These are phyloP conservation scores for Apus apus DNA, from an alignment of 2,113 vertebrate species.

Conservation along the genomic window DNA sequence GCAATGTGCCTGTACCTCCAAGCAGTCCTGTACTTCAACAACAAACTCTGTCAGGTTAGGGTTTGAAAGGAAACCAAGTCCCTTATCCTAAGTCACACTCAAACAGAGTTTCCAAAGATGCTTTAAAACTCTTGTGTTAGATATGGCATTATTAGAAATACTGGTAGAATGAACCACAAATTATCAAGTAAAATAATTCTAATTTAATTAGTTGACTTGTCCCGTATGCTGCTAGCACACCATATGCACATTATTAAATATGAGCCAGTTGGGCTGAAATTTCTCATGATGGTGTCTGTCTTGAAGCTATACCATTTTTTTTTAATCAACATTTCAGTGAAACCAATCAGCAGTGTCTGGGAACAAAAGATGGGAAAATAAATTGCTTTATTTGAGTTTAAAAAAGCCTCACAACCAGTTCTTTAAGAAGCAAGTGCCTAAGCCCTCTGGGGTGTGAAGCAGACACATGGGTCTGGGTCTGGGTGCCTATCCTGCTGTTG, in stretches of 20 bases:
- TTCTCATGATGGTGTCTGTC: slow-evolving; percentile 45
- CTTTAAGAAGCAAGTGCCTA: neutral
- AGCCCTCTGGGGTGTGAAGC: neutral
- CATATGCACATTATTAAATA: slow-evolving; percentile 58
- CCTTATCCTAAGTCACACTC: neutral
- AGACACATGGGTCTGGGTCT: neutral
- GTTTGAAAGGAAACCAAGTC: neutral
- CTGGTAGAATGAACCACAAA: slow-evolving; percentile 4
- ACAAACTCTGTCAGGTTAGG: neutral
- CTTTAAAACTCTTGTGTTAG: neutral
- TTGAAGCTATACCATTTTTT: slow-evolving; percentile 23
- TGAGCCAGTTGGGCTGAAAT: slow-evolving; percentile 59
- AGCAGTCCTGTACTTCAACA: neutral
- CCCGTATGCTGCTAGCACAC: slow-evolving; percentile 21
- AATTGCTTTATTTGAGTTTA: neutral
- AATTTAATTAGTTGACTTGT: slow-evolving; percentile 53
- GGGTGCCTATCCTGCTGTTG: neutral
- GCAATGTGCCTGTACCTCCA: neutral
- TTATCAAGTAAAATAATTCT: slow-evolving; percentile 38
- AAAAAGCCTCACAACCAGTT: neutral
- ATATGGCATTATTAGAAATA: slow-evolving; percentile 8
- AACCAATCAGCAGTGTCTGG: neutral
- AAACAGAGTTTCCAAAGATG: neutral
- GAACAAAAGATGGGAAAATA: slow-evolving; percentile 7
- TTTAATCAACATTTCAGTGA: slow-evolving; percentile 46